These are phyloP conservation scores for Abrostola triplasia DNA, from an alignment of 2,888 invertebrate species.

Conservation along the genomic window DNA sequence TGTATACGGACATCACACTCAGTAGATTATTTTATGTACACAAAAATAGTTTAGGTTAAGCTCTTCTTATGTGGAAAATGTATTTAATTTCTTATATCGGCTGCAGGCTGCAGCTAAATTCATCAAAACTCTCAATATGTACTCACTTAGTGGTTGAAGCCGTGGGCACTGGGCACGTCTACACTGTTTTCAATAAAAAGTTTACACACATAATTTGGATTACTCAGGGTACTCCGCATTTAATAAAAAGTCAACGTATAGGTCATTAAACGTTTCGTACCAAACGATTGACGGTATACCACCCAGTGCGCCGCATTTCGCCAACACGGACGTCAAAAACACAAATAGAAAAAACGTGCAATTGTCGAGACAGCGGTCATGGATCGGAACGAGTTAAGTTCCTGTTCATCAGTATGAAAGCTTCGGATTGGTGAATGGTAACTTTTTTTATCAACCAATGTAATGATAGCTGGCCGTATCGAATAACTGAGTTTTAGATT, in stretches of 20 bases:
- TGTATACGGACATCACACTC: background rate
- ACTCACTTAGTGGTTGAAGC: no score
- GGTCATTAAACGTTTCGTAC: constrained; percentile 3
- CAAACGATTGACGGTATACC: constrained; percentile 6
- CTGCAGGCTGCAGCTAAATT: no score
- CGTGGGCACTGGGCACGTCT: no score
- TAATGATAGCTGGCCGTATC: constrained; percentile 43
- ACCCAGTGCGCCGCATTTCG: constrained; percentile 28
- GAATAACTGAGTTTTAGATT: constrained; percentile 43
- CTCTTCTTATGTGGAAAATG: no score
- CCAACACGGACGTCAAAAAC: constrained; percentile 26
- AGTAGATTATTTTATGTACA: background rate
- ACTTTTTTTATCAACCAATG: constrained; percentile 40
- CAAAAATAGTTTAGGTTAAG: no score
- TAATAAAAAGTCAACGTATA: background rate
- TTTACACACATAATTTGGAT: no score
- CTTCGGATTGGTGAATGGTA: constrained; percentile 53
- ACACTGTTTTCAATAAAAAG: no score
- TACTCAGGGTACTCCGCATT: no score
- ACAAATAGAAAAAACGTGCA: constrained; percentile 37
- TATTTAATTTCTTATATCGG: no score
- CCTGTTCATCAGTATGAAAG: constrained; percentile 57
- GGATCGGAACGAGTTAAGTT: constrained; percentile 54
- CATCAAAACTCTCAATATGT: no score
- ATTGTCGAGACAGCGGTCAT: constrained; percentile 44